phyloP scores from a whole-genome alignment of 2,797 vertebrate genomes.

The Otus scops region DNA sequence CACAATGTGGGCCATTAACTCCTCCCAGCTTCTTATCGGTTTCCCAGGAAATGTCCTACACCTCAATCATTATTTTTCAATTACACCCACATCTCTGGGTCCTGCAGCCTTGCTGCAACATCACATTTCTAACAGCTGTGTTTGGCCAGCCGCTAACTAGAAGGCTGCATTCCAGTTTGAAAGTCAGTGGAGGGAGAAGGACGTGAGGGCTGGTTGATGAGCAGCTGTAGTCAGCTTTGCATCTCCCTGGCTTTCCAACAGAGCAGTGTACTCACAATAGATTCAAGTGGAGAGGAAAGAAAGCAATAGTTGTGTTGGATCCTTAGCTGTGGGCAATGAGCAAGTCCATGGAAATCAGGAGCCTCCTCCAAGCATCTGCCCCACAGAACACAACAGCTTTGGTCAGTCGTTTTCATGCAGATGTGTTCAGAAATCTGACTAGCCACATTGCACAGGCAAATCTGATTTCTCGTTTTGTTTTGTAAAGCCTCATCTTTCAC shows the following conservation, averaged over 20 bases:
- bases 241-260: neutral
- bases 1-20: slow-evolving; percentile 32
- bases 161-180: neutral
- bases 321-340: neutral
- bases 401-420: neutral
- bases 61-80: slow-evolving; percentile 26
- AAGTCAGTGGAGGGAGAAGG: neutral
- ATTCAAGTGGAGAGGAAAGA: neutral
- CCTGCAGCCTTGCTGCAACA: neutral
- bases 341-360: neutral
- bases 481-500: neutral
- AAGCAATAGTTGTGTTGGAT: neutral
- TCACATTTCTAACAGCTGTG: slow-evolving; percentile 20
- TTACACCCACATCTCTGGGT: neutral
- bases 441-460: neutral
- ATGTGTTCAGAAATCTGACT: neutral
- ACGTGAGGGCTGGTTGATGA: neutral
- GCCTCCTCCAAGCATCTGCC: neutral
- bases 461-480: neutral
- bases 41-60: slow-evolving; percentile 16
- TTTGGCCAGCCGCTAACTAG: slow-evolving; percentile 12
- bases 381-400: neutral
- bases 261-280: neutral
- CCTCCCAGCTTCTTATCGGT: slow-evolving; percentile 13
- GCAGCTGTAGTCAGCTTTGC: neutral